Evolutionary conservation across 2,888 invertebrate species (phyloP).

Genomic region (Watsonalla cultraria): DNA sequence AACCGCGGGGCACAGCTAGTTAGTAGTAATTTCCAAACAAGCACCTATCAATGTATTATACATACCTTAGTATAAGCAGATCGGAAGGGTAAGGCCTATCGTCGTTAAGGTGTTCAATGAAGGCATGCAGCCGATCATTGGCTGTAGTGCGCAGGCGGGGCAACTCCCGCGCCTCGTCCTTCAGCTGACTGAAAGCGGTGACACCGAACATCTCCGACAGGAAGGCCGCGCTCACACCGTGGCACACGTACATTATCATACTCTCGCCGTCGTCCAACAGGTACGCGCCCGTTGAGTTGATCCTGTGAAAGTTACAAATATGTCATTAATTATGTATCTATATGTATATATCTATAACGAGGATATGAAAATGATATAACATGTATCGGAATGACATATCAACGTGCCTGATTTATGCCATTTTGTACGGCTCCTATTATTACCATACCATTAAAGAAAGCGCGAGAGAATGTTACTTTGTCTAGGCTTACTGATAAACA

Average conservation of each 20-base stretch:
- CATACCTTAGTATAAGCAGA: conserved; percentile 89
- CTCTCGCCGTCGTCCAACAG: conserved; percentile 92
- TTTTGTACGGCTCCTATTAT: too few relatives aligned
- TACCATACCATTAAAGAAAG: too few relatives aligned
- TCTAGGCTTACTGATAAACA: too few relatives aligned
- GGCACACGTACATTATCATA: conserved; percentile 91
- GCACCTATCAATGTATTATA: neutral
- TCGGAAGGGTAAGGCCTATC: conserved; percentile 89
- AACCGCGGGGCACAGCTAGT: too few relatives aligned
- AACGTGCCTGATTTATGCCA: too few relatives aligned
- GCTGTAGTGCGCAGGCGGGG: conserved; percentile 87
- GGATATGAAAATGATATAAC: too few relatives aligned
- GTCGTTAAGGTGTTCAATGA: conserved; percentile 90
- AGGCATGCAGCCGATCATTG: conserved; percentile 86
- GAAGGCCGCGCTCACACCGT: conserved; percentile 85
- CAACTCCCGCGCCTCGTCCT: conserved; percentile 87
- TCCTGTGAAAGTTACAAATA: conserved; percentile 42
- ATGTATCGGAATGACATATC: too few relatives aligned
- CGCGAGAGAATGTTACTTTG: too few relatives aligned
- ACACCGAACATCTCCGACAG: conserved; percentile 89
- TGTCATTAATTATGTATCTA: too few relatives aligned
- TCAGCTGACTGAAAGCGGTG: conserved; percentile 83
- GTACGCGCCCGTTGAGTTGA: conserved; percentile 91
- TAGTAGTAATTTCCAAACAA: too few relatives aligned
- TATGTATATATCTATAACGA: too few relatives aligned